Evolutionary conservation across 2,888 invertebrate genomes (phyloP).

Genomic region (Synergus itoensis): DNA sequence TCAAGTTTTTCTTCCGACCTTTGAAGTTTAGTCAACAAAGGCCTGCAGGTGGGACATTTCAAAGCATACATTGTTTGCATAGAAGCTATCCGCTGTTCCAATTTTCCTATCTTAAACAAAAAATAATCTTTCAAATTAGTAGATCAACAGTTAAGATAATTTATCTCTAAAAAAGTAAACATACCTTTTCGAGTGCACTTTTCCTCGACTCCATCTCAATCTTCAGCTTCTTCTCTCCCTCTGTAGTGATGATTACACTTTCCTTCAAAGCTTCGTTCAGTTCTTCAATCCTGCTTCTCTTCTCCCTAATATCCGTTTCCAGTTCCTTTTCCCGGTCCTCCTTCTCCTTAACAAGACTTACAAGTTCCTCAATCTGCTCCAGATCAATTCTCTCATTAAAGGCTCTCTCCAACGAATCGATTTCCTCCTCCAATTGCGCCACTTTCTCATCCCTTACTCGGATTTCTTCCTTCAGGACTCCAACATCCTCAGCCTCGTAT

Average conservation of each 20-base stretch:
- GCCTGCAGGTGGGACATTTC: conserved; percentile 84
- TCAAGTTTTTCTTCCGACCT: conserved; percentile 83
- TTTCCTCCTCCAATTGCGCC: conserved; percentile 67
- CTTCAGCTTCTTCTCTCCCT: conserved; percentile 79
- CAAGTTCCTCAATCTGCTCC: conserved; percentile 69
- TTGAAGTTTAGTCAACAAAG: conserved; percentile 83
- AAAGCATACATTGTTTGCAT: conserved; percentile 85
- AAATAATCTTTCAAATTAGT: conserved; percentile 3
- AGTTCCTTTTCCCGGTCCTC: conserved; percentile 81
- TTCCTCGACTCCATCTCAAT: conserved; percentile 82
- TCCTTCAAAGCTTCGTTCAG: conserved; percentile 90
- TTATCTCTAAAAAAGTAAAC: conserved; percentile 41
- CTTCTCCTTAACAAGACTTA: conserved; percentile 67
- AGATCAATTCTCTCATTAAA: conserved; percentile 70
- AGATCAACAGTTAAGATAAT: conserved; percentile 17
- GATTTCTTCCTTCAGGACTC: conserved; percentile 68
- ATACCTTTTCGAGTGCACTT: conserved; percentile 84
- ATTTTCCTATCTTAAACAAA: conserved; percentile 82
- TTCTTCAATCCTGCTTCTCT: conserved; percentile 83
- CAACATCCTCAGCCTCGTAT: conserved; percentile 66
- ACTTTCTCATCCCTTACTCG: conserved; percentile 66
- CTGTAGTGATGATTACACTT: conserved; percentile 86
- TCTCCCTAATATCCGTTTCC: conserved; percentile 73
- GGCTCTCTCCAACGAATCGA: conserved; percentile 69
- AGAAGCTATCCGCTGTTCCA: conserved; percentile 85